Evolutionary conservation across 2,113 vertebrate species (phyloP).

Genomic region (Genyomyrus donnyi): DNA sequence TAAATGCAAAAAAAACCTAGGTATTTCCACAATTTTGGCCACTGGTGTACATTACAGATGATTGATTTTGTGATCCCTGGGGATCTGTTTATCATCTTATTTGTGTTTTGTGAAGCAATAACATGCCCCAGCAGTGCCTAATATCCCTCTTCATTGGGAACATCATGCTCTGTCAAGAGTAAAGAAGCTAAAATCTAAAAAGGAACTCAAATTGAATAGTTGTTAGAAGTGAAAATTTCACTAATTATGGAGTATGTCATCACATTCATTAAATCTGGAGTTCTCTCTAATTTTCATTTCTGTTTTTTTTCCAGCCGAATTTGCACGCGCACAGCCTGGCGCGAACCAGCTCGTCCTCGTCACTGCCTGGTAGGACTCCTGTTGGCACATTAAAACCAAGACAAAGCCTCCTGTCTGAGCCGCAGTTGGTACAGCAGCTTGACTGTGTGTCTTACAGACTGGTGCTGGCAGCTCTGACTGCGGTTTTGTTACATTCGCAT

Average conservation of each 20-base stretch:
- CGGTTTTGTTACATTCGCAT: neutral
- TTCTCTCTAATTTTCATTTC: neutral
- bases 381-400: neutral
- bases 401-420: neutral
- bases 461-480: neutral
- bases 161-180: neutral
- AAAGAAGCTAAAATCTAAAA: neutral
- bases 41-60: neutral
- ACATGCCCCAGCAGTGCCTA: neutral
- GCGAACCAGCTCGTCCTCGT: constrained; percentile 65
- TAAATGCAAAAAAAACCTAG: too few relatives aligned
- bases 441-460: neutral
- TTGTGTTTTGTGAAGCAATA: neutral
- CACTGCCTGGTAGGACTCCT: constrained; percentile 62
- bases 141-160: neutral
- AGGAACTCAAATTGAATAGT: neutral
- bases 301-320: constrained; percentile 56
- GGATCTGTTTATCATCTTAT: neutral
- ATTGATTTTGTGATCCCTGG: neutral
- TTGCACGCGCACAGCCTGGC: constrained; percentile 64
- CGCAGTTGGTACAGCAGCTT: neutral
- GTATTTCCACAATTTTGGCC: too few relatives aligned
- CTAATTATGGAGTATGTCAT: neutral
- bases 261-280: neutral
- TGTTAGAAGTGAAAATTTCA: neutral